These are phyloP conservation scores for Calcarius ornatus DNA, from an alignment of 2,113 vertebrate genomes.

Conservation along the genomic window DNA sequence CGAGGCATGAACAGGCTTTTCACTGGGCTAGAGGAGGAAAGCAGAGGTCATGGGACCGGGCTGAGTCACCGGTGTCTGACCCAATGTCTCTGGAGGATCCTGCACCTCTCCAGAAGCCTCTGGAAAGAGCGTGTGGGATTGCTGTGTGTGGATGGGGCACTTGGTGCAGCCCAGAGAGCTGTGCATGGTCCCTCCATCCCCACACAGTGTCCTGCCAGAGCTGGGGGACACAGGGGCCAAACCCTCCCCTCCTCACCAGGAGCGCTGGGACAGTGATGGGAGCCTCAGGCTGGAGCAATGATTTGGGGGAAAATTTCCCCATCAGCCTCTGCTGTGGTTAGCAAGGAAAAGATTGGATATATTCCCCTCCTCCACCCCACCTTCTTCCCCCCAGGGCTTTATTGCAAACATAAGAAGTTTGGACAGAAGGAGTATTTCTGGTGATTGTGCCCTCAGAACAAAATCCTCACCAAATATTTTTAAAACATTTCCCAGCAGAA, in stretches of 20 bases:
- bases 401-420: background rate
- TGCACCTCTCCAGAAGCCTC: slow-evolving; percentile 7
- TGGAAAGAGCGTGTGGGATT: background rate
- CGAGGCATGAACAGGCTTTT: background rate
- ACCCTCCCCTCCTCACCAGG: background rate
- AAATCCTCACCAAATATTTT: slow-evolving; percentile 17
- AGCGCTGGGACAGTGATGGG: background rate
- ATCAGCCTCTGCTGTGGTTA: background rate
- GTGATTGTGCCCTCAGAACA: background rate
- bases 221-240: rapidly evolving
- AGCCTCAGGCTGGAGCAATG: background rate
- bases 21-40: background rate
- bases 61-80: slow-evolving; percentile 46
- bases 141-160: rapidly evolving
- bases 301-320: background rate
- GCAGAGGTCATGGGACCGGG: background rate
- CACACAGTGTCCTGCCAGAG: background rate
- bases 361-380: background rate
- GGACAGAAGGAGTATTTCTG: background rate
- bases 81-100: rapidly evolving
- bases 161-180: rapidly evolving
- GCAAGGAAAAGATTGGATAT: background rate
- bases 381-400: background rate
- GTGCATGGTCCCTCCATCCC: background rate
- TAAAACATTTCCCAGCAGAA: slow-evolving; percentile 18